Evolutionary conservation across 2,888 invertebrate genomes (phyloP).

Genomic region (Diaprepes abbreviatus): DNA sequence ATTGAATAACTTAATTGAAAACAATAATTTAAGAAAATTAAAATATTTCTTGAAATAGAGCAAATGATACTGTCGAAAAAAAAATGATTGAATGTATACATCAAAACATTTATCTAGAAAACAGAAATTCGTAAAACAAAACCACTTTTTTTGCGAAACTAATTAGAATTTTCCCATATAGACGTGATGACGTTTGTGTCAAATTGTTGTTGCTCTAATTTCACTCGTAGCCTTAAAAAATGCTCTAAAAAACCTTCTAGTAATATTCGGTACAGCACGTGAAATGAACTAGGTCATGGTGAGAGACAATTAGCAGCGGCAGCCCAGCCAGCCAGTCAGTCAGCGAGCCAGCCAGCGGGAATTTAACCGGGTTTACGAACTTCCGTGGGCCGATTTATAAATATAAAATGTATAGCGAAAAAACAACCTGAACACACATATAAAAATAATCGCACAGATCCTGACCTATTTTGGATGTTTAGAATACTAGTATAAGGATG

Average conservation of each 20-base stretch:
- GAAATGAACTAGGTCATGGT: conserved; percentile 40
- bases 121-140: too few relatives aligned
- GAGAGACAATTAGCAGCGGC: conserved; percentile 36
- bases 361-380: conserved; percentile 34
- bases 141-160: too few relatives aligned
- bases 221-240: conserved; percentile 1
- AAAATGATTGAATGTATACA: too few relatives aligned
- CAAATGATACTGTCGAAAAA: too few relatives aligned
- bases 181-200: too few relatives aligned
- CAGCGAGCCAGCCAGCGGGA: conserved; percentile 31
- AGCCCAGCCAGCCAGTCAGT: conserved; percentile 19
- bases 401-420: conserved; percentile 24
- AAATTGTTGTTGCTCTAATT: too few relatives aligned
- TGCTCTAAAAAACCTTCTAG: background rate
- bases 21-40: too few relatives aligned
- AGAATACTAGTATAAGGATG: too few relatives aligned
- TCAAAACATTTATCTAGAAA: too few relatives aligned
- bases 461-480: conserved; percentile 12
- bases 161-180: too few relatives aligned
- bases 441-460: background rate
- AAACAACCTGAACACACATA: background rate
- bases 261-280: conserved; percentile 8
- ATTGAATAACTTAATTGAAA: too few relatives aligned
- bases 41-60: too few relatives aligned
- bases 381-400: conserved; percentile 39